Evolutionary conservation across 1,140 invertebrate species (phyloP).

Genomic region (Ostrea denselamellosa): DNA sequence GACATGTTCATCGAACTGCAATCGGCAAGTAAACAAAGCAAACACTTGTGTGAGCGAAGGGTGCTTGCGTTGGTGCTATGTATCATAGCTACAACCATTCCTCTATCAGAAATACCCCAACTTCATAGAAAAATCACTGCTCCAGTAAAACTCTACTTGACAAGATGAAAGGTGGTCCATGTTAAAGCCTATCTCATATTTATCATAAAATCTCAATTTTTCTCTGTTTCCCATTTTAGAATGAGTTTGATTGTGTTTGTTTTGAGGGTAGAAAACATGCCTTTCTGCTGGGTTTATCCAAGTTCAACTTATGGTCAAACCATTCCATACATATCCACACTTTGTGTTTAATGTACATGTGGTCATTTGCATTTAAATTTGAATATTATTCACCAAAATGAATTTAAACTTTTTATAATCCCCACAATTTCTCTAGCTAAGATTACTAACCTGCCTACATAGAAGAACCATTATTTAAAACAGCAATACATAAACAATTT

Average conservation of each 20-base stretch:
- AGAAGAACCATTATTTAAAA: not conserved
- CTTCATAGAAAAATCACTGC: conserved; percentile 17
- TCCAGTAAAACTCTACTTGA: not conserved
- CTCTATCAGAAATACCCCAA: not conserved
- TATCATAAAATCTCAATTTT: conserved; percentile 35
- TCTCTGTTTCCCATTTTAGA: conserved; percentile 23
- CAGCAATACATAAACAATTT: not conserved
- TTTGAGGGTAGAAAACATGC: conserved; percentile 29
- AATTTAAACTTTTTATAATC: not conserved
- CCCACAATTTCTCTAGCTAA: not conserved
- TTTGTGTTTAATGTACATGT: not conserved
- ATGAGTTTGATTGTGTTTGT: conserved; percentile 35
- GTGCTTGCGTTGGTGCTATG: not conserved
- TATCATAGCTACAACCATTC: conserved; percentile 20
- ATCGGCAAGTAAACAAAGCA: conserved; percentile 8
- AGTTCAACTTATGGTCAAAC: conserved; percentile 25
- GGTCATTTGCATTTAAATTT: conserved; percentile 21
- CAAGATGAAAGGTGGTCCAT: conserved; percentile 23
- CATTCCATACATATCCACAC: conserved; percentile 3
- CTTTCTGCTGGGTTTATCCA: not conserved
- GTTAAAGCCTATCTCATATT: conserved; percentile 26
- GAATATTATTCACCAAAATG: conserved; percentile 28
- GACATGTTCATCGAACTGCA: conserved; percentile 30
- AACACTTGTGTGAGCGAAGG: not conserved
- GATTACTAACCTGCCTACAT: not conserved